Conservation (phyloP, 2,797 vertebrate genomes). For the Helostoma temminkii region DNA sequence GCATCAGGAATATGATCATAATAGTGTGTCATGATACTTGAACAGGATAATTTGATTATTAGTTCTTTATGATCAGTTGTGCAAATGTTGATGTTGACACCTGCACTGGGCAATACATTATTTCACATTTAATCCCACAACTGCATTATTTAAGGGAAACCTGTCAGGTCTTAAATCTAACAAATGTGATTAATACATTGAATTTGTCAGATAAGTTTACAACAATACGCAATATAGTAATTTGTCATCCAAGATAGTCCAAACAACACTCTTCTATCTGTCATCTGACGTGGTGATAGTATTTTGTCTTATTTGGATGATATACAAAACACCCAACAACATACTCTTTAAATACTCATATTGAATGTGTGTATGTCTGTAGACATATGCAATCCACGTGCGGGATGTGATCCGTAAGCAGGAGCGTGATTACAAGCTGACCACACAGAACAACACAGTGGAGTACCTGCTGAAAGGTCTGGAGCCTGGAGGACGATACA, state of each 20-base stretch:
- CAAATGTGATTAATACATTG: too few species aligned
- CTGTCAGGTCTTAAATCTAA: background rate
- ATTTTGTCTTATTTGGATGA: too few species aligned
- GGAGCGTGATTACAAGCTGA: constrained; percentile 92
- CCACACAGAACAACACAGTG: constrained; percentile 91
- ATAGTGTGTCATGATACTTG: background rate
- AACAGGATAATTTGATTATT: too few species aligned
- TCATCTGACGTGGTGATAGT: too few species aligned
- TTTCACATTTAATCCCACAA: background rate
- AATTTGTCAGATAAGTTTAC: background rate
- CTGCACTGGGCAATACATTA: too few species aligned
- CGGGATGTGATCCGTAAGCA: constrained; percentile 91
- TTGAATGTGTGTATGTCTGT: background rate
- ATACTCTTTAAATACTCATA: too few species aligned
- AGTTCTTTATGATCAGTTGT: background rate
- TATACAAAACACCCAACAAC: too few species aligned
- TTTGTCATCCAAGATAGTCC: too few species aligned
- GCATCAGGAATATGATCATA: background rate
- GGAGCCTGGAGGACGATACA: constrained; percentile 95
- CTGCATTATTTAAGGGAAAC: background rate
- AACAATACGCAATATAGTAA: too few species aligned
- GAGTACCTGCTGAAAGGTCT: constrained; percentile 90
- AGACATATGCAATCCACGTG: constrained; percentile 91
- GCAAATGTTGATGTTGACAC: background rate
- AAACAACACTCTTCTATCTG: too few species aligned